These are phyloP conservation scores for Lamellibrachia columna DNA, from an alignment of 2,888 invertebrate genomes.

Conservation along the genomic window DNA sequence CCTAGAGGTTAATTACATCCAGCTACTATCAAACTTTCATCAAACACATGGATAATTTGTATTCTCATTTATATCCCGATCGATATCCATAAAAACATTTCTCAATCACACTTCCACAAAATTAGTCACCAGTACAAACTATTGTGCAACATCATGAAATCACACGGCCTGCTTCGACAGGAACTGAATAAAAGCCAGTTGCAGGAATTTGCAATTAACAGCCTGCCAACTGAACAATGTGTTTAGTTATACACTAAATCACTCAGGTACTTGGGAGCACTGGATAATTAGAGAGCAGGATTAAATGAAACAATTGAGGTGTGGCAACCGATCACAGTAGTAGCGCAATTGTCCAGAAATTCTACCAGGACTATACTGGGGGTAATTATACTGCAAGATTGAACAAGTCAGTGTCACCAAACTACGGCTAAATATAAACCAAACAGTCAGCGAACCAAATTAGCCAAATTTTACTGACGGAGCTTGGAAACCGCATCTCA, in stretches of 20 bases:
- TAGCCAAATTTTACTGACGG: background rate
- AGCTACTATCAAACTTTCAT: background rate
- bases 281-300: background rate
- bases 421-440: background rate
- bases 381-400: background rate
- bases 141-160: background rate
- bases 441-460: background rate
- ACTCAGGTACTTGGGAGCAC: background rate
- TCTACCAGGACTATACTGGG: background rate
- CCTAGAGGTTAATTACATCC: background rate
- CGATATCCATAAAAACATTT: background rate
- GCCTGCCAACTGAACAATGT: background rate
- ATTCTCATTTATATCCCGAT: background rate
- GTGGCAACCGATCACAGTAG: background rate
- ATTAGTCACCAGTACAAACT: background rate
- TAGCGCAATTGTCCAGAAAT: background rate
- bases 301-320: background rate
- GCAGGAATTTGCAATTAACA: conserved; percentile 16
- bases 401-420: background rate
- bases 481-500: background rate
- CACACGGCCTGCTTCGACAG: background rate
- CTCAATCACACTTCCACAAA: background rate
- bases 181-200: background rate
- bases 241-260: background rate
- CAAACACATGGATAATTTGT: background rate